These are phyloP conservation scores for Lasioglossum vierecki DNA, from an alignment of 2,888 invertebrate species.

Conservation along the genomic window DNA sequence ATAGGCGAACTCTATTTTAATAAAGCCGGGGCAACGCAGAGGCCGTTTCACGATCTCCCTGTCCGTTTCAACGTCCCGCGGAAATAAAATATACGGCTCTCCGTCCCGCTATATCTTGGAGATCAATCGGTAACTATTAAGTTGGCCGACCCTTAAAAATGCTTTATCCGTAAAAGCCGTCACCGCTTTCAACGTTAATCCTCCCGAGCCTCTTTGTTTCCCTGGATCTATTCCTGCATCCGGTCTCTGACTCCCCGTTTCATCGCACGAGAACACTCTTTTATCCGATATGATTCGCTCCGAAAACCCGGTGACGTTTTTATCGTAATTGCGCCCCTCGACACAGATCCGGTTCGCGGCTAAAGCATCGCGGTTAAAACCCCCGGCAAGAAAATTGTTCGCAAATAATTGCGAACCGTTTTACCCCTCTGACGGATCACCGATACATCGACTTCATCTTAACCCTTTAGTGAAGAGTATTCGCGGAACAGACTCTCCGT, in stretches of 20 bases:
- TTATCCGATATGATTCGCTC: constrained; percentile 29
- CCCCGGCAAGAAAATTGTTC: not conserved
- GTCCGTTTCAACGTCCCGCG: not conserved
- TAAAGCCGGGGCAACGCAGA: not conserved
- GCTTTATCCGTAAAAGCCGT: constrained; percentile 41
- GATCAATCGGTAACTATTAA: constrained; percentile 52
- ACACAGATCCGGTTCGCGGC: constrained; percentile 16
- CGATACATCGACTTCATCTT: not conserved
- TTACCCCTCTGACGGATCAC: not conserved
- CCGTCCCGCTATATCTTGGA: not conserved
- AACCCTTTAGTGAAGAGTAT: not conserved
- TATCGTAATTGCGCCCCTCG: constrained; percentile 44
- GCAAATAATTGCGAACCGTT: constrained; percentile 34
- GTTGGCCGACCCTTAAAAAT: constrained; percentile 45
- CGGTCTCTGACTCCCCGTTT: constrained; percentile 9
- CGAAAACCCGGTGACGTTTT: constrained; percentile 49
- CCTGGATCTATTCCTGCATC: constrained; percentile 18
- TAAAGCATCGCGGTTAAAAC: not conserved
- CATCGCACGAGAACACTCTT: constrained; percentile 21
- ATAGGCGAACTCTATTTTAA: constrained; percentile 26
- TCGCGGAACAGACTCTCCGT: too few relatives aligned
- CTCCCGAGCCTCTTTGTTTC: constrained; percentile 44
- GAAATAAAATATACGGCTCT: constrained; percentile 20
- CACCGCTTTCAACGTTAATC: constrained; percentile 44
- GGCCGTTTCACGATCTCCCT: not conserved